Evolutionary conservation across 2,888 invertebrate species (phyloP).

Genomic region (Thumatha senex): DNA sequence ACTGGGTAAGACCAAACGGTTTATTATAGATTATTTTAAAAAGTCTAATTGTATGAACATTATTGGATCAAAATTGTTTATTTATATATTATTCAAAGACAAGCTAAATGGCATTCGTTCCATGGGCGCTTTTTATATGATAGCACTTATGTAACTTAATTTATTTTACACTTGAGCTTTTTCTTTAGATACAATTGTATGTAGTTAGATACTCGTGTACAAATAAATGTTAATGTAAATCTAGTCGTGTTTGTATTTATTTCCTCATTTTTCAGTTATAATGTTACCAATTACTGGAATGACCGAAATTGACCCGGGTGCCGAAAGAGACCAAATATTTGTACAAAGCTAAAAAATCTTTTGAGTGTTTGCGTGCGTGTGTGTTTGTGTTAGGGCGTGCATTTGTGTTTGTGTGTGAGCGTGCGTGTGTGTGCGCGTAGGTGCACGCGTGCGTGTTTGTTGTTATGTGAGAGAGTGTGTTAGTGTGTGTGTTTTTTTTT

Average conservation of each 20-base stretch:
- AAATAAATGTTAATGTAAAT: slow-evolving; percentile 70
- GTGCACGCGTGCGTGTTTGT: too few relatives aligned
- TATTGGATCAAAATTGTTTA: not conserved
- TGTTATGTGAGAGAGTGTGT: too few relatives aligned
- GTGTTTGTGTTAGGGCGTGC: too few relatives aligned
- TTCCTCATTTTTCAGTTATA: slow-evolving; percentile 7
- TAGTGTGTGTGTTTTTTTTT: too few relatives aligned
- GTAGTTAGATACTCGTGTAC: slow-evolving; percentile 67
- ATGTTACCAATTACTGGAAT: too few relatives aligned
- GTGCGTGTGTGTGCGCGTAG: too few relatives aligned
- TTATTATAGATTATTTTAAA: not conserved
- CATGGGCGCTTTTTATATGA: slow-evolving; percentile 27
- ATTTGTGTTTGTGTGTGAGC: too few relatives aligned
- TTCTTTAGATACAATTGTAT: slow-evolving; percentile 46
- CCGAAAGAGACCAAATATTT: too few relatives aligned
- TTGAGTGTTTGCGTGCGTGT: too few relatives aligned
- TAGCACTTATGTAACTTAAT: slow-evolving; percentile 40
- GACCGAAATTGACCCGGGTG: too few relatives aligned
- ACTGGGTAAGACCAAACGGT: too few relatives aligned
- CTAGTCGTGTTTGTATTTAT: slow-evolving; percentile 36
- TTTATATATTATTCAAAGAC: not conserved
- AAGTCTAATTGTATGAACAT: not conserved
- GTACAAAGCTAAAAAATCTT: too few relatives aligned
- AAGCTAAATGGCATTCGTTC: slow-evolving; percentile 16
- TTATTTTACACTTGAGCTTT: slow-evolving; percentile 59